Evolutionary conservation across 2,888 invertebrate species (phyloP), one percentile per base, ranked within the genome.

Genomic region (Anodontia alba): DNA sequence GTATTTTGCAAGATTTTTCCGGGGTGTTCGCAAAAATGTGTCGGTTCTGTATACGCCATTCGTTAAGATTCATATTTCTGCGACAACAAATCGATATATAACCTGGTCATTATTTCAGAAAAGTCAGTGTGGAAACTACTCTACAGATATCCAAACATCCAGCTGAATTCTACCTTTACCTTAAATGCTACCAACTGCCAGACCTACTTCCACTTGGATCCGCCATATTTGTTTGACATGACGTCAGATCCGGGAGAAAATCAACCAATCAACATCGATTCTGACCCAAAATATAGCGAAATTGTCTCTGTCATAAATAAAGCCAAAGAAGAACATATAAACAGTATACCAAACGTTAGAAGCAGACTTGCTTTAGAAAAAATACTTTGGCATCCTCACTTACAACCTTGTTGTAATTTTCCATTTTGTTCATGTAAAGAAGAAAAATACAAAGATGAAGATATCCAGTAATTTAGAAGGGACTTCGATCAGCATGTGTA

Each of bases 371-470:
- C 73, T 12, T 36, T 51, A 0, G 46, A 12, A 20, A 57, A 31
- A 42, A 46, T 17, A 31, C 42, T 42, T 29, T 78, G 78, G 78
- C 67, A 23, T 33, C 78, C 78, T 17, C 78, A 78, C 73, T 43
- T 78, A 33, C 73, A 69, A 26, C 54, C 57, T 5, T 78, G 73
- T 62, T 78, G 78, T 69, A 78, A 78, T 29, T 78, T 78, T 73
- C 78, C 78, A 0, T 38, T 69, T 8, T 78, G 73, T 70, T 20
- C 17, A 2, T 78, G 78, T 73, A 42, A 54, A 12, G 78, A 78
- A 46, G 69, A 69, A 43, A 42, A 69, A 29, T 69, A 69, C 20
- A 43, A 42, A 69, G 43, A 38, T 42, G 69, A 67, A 36, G 36
- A 67, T 57, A 57, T 57, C n/a, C n/a, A n/a, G n/a, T n/a, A n/a